Conservation (phyloP, 2,888 invertebrate genomes). For the Luperina testacea region DNA sequence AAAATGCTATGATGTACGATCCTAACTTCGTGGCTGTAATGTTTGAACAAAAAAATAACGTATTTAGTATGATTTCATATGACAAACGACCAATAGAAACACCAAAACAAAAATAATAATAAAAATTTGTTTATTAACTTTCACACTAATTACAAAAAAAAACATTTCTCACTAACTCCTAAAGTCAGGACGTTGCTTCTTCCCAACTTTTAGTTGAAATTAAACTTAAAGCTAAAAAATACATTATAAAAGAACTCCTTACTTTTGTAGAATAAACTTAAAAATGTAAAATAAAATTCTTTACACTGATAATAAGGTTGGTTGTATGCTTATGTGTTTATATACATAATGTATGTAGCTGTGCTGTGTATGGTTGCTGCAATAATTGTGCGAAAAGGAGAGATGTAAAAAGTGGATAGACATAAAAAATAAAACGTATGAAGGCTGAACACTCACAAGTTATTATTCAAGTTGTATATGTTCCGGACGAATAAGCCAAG, state of each 20-base stretch:
- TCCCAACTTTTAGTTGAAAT: slow-evolving; percentile 53
- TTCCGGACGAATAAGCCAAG: slow-evolving; percentile 1
- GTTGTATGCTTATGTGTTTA: slow-evolving; percentile 38
- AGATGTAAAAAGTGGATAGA: slow-evolving; percentile 31
- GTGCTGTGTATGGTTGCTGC: slow-evolving; percentile 8
- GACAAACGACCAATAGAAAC: slow-evolving; percentile 37
- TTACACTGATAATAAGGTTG: slow-evolving; percentile 49
- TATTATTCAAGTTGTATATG: slow-evolving; percentile 2
- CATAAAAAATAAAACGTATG: slow-evolving; percentile 9
- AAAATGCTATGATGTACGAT: background rate
- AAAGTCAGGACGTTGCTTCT: slow-evolving; percentile 32
- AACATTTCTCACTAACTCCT: slow-evolving; percentile 45
- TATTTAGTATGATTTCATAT: slow-evolving; percentile 10
- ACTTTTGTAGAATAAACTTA: slow-evolving; percentile 56
- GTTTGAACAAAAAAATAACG: background rate
- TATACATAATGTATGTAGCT: slow-evolving; percentile 35
- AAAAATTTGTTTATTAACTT: slow-evolving; percentile 58
- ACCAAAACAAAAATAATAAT: slow-evolving; percentile 30
- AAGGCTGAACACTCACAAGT: slow-evolving; percentile 3
- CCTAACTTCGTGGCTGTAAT: slow-evolving; percentile 7
- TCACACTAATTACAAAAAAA: slow-evolving; percentile 53
- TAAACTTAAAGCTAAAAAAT: slow-evolving; percentile 62
- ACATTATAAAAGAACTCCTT: slow-evolving; percentile 56
- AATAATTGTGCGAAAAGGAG: background rate
- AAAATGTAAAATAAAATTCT: slow-evolving; percentile 59